Percentiles rank a stretch among this genome's conserved stretches.
Conservation (phyloP, 2,888 invertebrate genomes). For the Autographa gamma region DNA sequence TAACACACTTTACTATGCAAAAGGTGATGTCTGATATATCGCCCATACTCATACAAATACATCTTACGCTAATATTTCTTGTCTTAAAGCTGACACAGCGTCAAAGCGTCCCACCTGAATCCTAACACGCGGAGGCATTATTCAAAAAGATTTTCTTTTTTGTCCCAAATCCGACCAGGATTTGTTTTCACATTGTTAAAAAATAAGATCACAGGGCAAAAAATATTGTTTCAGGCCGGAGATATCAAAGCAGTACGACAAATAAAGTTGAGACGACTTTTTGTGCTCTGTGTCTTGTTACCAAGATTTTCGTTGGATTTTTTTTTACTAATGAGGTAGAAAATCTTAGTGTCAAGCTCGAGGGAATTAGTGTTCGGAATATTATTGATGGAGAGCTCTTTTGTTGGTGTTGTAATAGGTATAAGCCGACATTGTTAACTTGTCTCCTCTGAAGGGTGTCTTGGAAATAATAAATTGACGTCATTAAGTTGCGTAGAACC, state of each 20-base stretch:
- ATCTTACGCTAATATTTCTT: conserved; percentile 54
- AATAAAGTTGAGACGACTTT: conserved; percentile 13
- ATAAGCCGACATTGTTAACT: background rate
- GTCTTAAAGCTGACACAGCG: conserved; percentile 44
- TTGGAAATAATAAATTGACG: conserved; percentile 3
- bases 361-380: conserved; percentile 17
- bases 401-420: conserved; percentile 12
- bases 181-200: conserved; percentile 41
- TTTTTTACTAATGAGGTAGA: conserved; percentile 9
- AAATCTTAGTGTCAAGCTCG: conserved; percentile 16
- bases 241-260: conserved; percentile 4
- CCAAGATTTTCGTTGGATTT: conserved; percentile 6
- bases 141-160: conserved; percentile 48
- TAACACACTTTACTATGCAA: conserved; percentile 44
- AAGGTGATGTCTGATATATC: conserved; percentile 47
- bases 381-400: conserved; percentile 10
- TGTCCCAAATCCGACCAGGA: conserved; percentile 25
- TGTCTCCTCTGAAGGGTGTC: conserved; percentile 6
- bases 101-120: conserved; percentile 45
- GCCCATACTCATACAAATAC: conserved; percentile 44
- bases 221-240: background rate
- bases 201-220: conserved; percentile 29
- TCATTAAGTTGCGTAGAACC: conserved; percentile 6
- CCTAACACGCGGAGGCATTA: conserved; percentile 51
- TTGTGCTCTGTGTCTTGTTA: conserved; percentile 30